phyloP scores from a whole-genome alignment of 2,113 vertebrate genomes.

The Neodon shergylaensis region DNA sequence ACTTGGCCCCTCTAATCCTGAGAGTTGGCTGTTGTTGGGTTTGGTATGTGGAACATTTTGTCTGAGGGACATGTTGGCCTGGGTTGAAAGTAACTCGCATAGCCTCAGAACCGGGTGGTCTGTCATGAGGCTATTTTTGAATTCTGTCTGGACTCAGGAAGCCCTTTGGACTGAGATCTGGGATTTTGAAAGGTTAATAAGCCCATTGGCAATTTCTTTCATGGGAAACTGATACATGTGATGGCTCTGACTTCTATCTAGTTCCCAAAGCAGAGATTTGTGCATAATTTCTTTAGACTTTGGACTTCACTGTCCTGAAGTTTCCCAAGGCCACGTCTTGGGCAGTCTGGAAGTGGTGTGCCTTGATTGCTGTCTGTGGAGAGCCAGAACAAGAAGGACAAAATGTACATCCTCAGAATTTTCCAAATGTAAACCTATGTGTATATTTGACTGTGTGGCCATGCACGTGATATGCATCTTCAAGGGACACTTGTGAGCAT shows the following conservation, averaged over 20 bases:
- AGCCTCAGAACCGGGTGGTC: constrained; percentile 60
- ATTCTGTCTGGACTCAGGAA: constrained; percentile 45
- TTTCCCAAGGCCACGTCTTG: neutral
- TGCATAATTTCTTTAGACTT: constrained; percentile 13
- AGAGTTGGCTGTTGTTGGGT: constrained; percentile 50
- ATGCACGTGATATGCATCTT: neutral
- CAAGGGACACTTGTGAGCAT: neutral
- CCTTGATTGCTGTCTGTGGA: neutral
- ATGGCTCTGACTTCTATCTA: neutral
- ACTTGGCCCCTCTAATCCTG: constrained; percentile 50
- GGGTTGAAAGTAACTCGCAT: constrained; percentile 71
- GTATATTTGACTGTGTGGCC: neutral
- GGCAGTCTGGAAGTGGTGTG: neutral
- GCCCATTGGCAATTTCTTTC: constrained; percentile 34
- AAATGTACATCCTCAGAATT: neutral
- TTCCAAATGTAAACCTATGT: neutral
- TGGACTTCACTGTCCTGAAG: neutral
- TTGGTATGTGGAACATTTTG: constrained; percentile 75
- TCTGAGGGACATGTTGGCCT: constrained; percentile 70
- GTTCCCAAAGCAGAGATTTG: neutral
- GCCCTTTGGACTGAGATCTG: constrained; percentile 26
- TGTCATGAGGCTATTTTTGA: constrained; percentile 70
- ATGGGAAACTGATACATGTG: constrained; percentile 37
- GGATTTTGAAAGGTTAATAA: constrained; percentile 62
- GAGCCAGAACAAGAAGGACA: neutral